Evolutionary conservation across 2,888 invertebrate species (phyloP).

Genomic region (Glyphotaelius pellucidus): DNA sequence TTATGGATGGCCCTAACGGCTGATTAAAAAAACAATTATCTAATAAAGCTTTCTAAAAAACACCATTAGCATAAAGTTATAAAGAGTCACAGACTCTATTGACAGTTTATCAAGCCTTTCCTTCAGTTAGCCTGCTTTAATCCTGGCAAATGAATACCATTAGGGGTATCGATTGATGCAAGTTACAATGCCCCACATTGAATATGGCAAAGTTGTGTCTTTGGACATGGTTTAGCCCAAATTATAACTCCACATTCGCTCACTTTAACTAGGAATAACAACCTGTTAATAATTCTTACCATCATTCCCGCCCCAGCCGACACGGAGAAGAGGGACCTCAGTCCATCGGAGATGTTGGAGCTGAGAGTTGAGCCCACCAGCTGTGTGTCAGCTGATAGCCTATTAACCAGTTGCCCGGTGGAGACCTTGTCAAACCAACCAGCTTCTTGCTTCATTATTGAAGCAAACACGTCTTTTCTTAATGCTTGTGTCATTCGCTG

Average conservation of each 20-base stretch:
- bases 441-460: conserved; percentile 91
- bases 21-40: too few species aligned
- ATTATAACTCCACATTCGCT: neutral
- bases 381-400: conserved; percentile 93
- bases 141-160: too few species aligned
- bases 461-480: conserved; percentile 86
- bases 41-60: too few species aligned
- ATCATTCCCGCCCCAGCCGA: conserved; percentile 95
- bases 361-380: conserved; percentile 95
- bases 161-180: too few species aligned
- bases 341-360: conserved; percentile 95
- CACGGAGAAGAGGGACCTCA: conserved; percentile 92
- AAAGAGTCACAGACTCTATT: too few species aligned
- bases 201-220: too few species aligned
- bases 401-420: conserved; percentile 94
- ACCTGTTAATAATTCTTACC: conserved; percentile 77
- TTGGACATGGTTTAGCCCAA: too few species aligned
- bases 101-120: too few species aligned
- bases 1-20: too few species aligned
- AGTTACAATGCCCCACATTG: too few species aligned
- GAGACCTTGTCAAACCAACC: conserved; percentile 94
- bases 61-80: too few species aligned
- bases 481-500: conserved; percentile 91
- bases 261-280: neutral
- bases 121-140: too few species aligned